Conservation (phyloP, 1,140 invertebrate genomes). For the Diorhabda carinulata region DNA sequence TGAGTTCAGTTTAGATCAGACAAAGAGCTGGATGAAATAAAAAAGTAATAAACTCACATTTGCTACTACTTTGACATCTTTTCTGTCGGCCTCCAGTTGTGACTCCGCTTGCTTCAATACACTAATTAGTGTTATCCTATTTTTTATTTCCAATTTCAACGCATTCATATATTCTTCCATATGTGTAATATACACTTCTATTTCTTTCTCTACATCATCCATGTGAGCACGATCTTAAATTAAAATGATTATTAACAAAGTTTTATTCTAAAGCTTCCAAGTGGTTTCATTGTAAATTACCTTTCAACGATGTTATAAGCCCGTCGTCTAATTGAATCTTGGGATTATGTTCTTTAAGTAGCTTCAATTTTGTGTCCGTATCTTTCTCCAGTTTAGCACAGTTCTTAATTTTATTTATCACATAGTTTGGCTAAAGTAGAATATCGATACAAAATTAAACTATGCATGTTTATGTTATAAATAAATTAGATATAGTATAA, state of each 20-base stretch:
- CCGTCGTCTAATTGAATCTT: constrained; percentile 56
- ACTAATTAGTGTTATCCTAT: constrained; percentile 70
- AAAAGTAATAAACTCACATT: constrained; percentile 64
- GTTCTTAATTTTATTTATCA: constrained; percentile 65
- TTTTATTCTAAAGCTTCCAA: background rate
- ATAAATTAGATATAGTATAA: constrained; percentile 6
- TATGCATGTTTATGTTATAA: too few species aligned
- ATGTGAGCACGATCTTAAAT: constrained; percentile 71
- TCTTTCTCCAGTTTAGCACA: constrained; percentile 63
- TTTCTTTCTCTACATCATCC: constrained; percentile 82
- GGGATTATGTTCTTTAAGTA: constrained; percentile 55
- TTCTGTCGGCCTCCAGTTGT: constrained; percentile 84
- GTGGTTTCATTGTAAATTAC: constrained; percentile 44
- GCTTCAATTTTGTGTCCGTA: constrained; percentile 61
- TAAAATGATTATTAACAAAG: background rate
- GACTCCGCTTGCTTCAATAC: constrained; percentile 74
- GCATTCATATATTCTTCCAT: constrained; percentile 77
- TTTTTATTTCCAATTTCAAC: constrained; percentile 77
- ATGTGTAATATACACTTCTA: constrained; percentile 74
- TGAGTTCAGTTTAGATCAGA: background rate
- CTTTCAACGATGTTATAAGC: constrained; percentile 66
- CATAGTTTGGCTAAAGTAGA: constrained; percentile 51
- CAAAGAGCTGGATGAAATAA: too few species aligned
- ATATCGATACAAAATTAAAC: too few species aligned
- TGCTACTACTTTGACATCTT: constrained; percentile 88